Percentiles rank a stretch among this genome's conserved stretches.
Conservation (phyloP, 2,888 invertebrate species). For the Cephus pygmeus region DNA sequence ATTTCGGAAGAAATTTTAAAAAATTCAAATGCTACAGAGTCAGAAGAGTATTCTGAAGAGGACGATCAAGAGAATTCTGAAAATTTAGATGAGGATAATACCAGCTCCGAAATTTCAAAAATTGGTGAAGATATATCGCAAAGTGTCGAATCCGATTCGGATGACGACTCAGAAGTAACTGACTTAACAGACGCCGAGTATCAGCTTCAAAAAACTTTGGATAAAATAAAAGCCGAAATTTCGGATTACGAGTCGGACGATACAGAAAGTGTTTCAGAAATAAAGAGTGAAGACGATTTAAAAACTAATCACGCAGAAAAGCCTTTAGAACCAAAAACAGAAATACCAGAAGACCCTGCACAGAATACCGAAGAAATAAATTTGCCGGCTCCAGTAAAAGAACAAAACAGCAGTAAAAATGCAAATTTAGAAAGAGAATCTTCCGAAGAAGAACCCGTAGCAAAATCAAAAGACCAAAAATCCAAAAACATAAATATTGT, state of each 20-base stretch:
- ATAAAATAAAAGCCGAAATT: constrained; percentile 57
- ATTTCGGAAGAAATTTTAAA: constrained; percentile 22
- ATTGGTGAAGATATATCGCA: not conserved
- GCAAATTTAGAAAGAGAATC: constrained; percentile 18
- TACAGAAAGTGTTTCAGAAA: constrained; percentile 18
- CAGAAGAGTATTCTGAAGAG: constrained; percentile 64
- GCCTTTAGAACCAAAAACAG: constrained; percentile 2
- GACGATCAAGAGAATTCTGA: constrained; percentile 46
- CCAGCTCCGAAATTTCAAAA: constrained; percentile 19
- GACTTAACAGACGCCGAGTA: constrained; percentile 55
- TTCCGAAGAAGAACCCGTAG: constrained; percentile 41
- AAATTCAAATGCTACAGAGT: constrained; percentile 38
- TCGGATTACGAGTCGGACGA: constrained; percentile 55
- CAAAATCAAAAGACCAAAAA: not conserved
- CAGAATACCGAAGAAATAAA: not conserved
- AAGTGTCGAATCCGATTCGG: constrained; percentile 11
- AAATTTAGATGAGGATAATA: constrained; percentile 15
- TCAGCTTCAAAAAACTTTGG: constrained; percentile 55
- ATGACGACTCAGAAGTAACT: constrained; percentile 28
- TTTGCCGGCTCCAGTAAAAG: not conserved
- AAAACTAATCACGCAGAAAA: constrained; percentile 16
- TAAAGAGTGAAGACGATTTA: constrained; percentile 23
- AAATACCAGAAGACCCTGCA: not conserved
- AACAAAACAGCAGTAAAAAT: not conserved
- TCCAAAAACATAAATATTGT: constrained; percentile 54